A percentile compares a stretch with the other conserved stretches of the same genome.
These are phyloP conservation scores for Neuroscelio doddi DNA, from an alignment of 2,888 invertebrate species.

Conservation along the genomic window DNA sequence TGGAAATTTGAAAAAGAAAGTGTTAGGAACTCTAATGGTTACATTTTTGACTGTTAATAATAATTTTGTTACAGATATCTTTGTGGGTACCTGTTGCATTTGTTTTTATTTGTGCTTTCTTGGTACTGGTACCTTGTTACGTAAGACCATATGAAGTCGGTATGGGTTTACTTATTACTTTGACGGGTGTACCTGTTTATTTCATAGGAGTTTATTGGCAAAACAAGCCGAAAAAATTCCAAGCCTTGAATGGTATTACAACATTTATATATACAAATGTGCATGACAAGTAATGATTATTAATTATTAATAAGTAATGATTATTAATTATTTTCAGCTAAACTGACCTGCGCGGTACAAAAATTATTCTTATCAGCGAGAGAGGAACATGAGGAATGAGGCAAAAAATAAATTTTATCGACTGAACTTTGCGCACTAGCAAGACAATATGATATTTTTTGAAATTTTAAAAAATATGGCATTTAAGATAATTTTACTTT, in stretches of 20 bases:
- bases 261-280: conserved; percentile 14
- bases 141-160: conserved; percentile 87
- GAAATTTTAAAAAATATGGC: no score
- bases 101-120: conserved; percentile 83
- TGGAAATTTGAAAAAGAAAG: no score
- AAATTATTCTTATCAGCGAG: conserved; percentile 85
- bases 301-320: conserved; percentile 11
- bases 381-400: conserved; percentile 76
- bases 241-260: conserved; percentile 77
- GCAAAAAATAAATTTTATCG: no score
- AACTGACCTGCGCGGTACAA: conserved; percentile 78
- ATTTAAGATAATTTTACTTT: no score
- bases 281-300: not conserved
- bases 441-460: no score
- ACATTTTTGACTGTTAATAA: not conserved
- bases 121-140: conserved; percentile 85
- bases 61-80: conserved; percentile 76
- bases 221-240: conserved; percentile 78
- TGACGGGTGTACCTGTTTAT: conserved; percentile 89
- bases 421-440: no score
- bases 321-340: conserved; percentile 72
- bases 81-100: conserved; percentile 84
- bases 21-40: no score
- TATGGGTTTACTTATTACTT: conserved; percentile 84
- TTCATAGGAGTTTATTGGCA: conserved; percentile 81